Evolutionary conservation across 2,888 invertebrate genomes (phyloP).

Genomic region (Mesorhabditis belari): DNA sequence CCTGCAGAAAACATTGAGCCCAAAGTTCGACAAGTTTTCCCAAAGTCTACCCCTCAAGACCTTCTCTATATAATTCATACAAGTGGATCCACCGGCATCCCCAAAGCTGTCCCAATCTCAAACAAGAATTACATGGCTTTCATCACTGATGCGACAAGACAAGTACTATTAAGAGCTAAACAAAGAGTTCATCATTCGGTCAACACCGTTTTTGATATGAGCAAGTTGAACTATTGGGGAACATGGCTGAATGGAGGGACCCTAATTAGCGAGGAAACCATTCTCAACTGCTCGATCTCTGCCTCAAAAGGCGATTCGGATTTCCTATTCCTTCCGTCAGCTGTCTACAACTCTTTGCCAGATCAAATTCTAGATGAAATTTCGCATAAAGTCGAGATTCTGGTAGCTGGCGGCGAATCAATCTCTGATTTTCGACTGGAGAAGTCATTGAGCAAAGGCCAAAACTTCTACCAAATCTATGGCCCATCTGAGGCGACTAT

Average conservation of each 20-base stretch:
- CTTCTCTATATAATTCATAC: slow-evolving; percentile 43
- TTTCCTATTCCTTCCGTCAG: slow-evolving; percentile 37
- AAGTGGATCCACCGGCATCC: slow-evolving; percentile 45
- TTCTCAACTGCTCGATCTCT: background rate
- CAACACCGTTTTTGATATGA: slow-evolving; percentile 43
- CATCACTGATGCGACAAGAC: slow-evolving; percentile 21
- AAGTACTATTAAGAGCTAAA: slow-evolving; percentile 18
- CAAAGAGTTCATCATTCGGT: slow-evolving; percentile 34
- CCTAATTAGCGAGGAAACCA: slow-evolving; percentile 11
- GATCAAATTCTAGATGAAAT: slow-evolving; percentile 15
- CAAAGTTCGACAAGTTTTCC: background rate
- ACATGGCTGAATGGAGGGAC: slow-evolving; percentile 22
- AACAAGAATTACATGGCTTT: slow-evolving; percentile 30
- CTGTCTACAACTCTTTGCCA: slow-evolving; percentile 38
- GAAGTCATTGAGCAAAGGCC: slow-evolving; percentile 1
- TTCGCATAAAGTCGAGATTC: slow-evolving; percentile 9
- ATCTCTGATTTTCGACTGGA: slow-evolving; percentile 17
- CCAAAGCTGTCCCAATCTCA: slow-evolving; percentile 43
- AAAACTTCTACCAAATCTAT: slow-evolving; percentile 36
- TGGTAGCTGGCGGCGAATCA: slow-evolving; percentile 46
- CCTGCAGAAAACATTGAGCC: too few species aligned
- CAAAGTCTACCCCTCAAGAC: slow-evolving; percentile 3
- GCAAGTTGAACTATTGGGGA: slow-evolving; percentile 41
- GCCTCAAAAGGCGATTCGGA: slow-evolving; percentile 3
- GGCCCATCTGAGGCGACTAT: slow-evolving; percentile 48